Conservation (phyloP, 2,888 invertebrate species). For the Pandemis corylana region DNA sequence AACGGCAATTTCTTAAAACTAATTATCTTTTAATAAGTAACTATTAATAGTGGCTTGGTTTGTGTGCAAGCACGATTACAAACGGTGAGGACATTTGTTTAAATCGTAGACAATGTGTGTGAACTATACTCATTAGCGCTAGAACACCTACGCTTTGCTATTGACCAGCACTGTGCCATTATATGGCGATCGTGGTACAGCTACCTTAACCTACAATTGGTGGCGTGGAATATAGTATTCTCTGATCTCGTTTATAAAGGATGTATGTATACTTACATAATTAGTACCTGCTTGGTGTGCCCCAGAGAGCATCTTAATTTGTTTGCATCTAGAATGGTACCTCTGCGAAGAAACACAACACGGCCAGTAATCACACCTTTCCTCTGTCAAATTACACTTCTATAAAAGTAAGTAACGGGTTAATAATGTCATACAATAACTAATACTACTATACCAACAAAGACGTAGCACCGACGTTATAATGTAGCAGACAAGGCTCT, state of each 20-base stretch:
- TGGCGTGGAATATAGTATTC: background rate
- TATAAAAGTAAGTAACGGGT: no score
- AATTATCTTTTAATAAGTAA: constrained; percentile 13
- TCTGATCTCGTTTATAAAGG: background rate
- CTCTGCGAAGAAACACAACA: background rate
- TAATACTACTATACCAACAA: no score
- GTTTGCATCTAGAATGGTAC: background rate
- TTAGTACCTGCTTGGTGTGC: background rate
- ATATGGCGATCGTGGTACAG: constrained; percentile 11
- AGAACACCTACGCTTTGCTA: constrained; percentile 58
- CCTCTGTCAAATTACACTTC: no score
- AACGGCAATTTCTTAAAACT: constrained; percentile 3
- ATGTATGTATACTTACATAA: background rate
- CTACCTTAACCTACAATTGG: background rate
- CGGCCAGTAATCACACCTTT: background rate
- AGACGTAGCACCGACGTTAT: background rate
- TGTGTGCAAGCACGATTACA: constrained; percentile 24
- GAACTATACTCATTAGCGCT: constrained; percentile 62
- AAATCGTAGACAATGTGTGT: constrained; percentile 56
- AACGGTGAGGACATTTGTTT: constrained; percentile 36
- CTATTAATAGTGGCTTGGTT: constrained; percentile 28
- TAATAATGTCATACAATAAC: no score
- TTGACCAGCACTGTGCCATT: constrained; percentile 39
- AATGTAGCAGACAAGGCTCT: background rate
- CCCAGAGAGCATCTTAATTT: background rate